Percentiles rank a stretch among this genome's conserved stretches.
These are phyloP conservation scores for Atrichornis clamosus DNA, from an alignment of 2,113 vertebrate genomes.

Conservation along the genomic window DNA sequence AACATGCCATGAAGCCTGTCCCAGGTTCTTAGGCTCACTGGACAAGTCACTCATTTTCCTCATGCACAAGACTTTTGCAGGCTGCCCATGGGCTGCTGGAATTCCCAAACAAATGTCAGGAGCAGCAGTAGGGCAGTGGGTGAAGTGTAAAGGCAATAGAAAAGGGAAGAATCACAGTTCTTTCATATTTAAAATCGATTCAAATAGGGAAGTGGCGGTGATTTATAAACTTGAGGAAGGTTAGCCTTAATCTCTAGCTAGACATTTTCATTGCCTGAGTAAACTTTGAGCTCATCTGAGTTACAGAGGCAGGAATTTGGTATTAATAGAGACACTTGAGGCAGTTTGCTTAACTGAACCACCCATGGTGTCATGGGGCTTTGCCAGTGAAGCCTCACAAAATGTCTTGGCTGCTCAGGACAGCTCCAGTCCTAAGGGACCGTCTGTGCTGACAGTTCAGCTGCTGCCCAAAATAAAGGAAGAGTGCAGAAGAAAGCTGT, in stretches of 20 bases:
- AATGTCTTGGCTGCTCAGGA: not conserved
- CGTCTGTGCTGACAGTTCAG: not conserved
- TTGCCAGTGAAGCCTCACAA: not conserved
- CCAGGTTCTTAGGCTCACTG: not conserved
- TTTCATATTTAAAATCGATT: constrained; percentile 15
- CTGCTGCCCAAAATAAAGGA: not conserved
- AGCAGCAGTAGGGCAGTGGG: not conserved
- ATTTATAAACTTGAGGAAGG: constrained; percentile 55
- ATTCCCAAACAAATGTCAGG: not conserved
- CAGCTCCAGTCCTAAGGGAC: not conserved
- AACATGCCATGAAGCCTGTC: not conserved
- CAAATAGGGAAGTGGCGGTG: constrained; percentile 5
- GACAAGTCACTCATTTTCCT: not conserved
- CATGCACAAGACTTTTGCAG: not conserved
- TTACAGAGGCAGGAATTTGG: constrained; percentile 14
- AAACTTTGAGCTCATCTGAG: constrained; percentile 12
- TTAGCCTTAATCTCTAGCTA: constrained; percentile 46
- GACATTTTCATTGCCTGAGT: constrained; percentile 46
- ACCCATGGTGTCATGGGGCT: not conserved
- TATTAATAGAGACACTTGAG: constrained; percentile 32
- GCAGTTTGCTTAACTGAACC: constrained; percentile 30
- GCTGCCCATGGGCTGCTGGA: not conserved
- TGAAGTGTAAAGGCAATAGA: not conserved
- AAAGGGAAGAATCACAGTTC: not conserved
- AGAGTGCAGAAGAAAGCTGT: not conserved